Conservation (phyloP, 1,140 invertebrate species). For the Heliconius eleuchia region DNA sequence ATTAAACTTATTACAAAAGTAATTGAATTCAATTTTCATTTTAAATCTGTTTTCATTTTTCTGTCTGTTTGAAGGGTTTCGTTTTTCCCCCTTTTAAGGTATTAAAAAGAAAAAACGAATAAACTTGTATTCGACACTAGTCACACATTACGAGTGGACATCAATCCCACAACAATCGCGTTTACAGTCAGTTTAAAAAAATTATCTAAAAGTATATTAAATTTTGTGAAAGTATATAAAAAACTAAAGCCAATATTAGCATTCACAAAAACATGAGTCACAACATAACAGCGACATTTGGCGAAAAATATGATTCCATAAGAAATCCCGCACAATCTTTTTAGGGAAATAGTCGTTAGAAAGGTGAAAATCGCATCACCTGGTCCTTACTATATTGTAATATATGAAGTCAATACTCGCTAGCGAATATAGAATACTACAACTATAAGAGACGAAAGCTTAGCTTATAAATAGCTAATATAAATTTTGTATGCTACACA, state of each 20-base stretch:
- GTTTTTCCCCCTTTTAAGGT: too few species aligned
- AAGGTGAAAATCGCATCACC: conserved; percentile 34
- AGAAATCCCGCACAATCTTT: conserved; percentile 29
- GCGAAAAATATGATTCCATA: conserved; percentile 27
- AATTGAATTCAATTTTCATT: conserved; percentile 4
- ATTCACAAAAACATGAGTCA: conserved; percentile 12
- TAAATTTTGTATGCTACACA: too few species aligned
- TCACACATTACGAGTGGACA: too few species aligned
- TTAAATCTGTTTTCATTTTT: conserved; percentile 12
- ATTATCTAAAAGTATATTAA: background rate
- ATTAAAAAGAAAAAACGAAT: too few species aligned
- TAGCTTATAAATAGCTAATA: too few species aligned
- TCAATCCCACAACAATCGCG: too few species aligned
- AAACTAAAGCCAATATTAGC: conserved; percentile 17
- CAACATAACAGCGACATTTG: conserved; percentile 21
- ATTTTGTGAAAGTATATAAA: background rate
- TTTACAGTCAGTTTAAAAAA: background rate
- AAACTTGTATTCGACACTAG: too few species aligned
- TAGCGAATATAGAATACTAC: background rate
- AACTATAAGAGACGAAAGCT: too few species aligned
- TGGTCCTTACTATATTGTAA: background rate
- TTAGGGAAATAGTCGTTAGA: conserved; percentile 33
- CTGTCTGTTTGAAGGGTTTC: too few species aligned
- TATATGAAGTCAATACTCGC: background rate
- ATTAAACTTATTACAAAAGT: conserved; percentile 6